Conservation (phyloP, 2,113 vertebrate species). For the Uria aalge region DNA sequence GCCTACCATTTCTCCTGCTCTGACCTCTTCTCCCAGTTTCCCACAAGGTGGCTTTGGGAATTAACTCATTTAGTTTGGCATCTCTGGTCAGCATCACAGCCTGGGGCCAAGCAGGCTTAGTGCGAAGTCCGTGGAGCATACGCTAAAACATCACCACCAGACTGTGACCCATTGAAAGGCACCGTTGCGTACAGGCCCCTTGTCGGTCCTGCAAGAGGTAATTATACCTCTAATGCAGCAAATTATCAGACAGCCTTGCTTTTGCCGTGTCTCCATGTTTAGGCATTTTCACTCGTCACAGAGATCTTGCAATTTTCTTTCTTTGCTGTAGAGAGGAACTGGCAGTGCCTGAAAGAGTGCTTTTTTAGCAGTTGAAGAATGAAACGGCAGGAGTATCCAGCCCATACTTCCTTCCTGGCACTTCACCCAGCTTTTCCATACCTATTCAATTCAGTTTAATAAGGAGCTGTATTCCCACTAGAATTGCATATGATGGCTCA, state of each 20-base stretch:
- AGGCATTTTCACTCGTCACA: background rate
- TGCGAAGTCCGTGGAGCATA: background rate
- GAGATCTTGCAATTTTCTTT: background rate
- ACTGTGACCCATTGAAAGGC: constrained; percentile 31
- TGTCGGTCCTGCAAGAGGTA: background rate
- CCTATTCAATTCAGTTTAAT: background rate
- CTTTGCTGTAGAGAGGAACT: background rate
- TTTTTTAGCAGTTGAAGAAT: background rate
- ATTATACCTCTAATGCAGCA: background rate
- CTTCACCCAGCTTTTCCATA: background rate
- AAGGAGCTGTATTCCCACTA: background rate
- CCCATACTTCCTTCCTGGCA: background rate
- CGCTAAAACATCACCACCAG: background rate
- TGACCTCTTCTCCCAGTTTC: background rate
- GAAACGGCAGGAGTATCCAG: background rate
- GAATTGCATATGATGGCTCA: background rate
- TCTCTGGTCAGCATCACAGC: background rate
- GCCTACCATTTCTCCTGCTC: background rate
- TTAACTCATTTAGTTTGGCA: background rate
- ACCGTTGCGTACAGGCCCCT: background rate
- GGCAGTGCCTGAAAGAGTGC: background rate
- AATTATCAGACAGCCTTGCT: background rate
- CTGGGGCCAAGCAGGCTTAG: background rate
- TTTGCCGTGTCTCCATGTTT: background rate
- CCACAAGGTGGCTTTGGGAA: background rate